Evolutionary conservation across 2,888 invertebrate species (phyloP).

Genomic region (Eurytoma adleriae): DNA sequence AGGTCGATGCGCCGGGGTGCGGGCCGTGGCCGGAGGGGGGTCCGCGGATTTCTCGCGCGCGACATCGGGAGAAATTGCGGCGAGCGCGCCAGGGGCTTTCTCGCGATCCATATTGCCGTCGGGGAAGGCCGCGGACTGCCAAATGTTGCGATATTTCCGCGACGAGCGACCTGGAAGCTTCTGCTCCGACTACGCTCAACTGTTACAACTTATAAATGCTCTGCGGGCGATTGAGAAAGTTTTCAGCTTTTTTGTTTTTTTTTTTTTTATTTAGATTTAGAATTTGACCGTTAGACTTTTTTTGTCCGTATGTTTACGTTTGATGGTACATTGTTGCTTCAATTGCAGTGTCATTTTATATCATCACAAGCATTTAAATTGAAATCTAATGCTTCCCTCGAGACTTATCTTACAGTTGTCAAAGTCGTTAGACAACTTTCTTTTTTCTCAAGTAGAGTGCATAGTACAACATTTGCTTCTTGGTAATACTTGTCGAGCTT

Average conservation of each 20-base stretch:
- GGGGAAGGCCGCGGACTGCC: no score
- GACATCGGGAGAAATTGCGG: not conserved
- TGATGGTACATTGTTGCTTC: no score
- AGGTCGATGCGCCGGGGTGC: conserved; percentile 11
- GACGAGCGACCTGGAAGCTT: not conserved
- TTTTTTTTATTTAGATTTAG: not conserved
- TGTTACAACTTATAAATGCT: conserved; percentile 3
- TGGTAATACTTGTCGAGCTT: not conserved
- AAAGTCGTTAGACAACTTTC: conserved; percentile 33
- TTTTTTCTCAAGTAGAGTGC: not conserved
- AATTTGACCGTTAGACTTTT: no score
- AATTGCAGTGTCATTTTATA: no score
- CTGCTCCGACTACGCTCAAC: not conserved
- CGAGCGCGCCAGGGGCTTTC: not conserved
- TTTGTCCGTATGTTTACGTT: no score
- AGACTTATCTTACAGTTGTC: conserved; percentile 41
- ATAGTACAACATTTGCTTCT: conserved; percentile 1
- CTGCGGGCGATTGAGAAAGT: not conserved
- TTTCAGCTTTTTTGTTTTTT: not conserved
- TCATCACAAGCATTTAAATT: not conserved
- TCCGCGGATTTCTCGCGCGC: not conserved
- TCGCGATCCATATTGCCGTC: no score
- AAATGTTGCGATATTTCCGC: not conserved
- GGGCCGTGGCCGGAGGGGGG: not conserved
- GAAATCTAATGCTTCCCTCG: conserved; percentile 39